Percentiles rank a stretch among this genome's conserved stretches.
Evolutionary conservation across 2,888 invertebrate species (phyloP).

Genomic region (Erebia ligea): DNA sequence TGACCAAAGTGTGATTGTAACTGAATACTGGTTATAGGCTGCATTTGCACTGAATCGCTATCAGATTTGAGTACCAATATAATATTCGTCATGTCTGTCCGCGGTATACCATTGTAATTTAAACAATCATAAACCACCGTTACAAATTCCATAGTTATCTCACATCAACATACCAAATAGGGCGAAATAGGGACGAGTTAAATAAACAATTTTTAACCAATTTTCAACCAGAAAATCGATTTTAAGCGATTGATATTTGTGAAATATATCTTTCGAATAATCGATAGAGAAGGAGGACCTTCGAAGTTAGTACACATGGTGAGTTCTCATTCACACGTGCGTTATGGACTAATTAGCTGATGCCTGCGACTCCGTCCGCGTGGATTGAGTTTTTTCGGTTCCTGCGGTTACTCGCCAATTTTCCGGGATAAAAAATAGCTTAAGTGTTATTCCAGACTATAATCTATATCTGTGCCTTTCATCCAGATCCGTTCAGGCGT

Average conservation of each 20-base stretch:
- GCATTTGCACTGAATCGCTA: slow-evolving; percentile 1
- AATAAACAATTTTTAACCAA: background rate
- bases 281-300: background rate
- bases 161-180: slow-evolving; percentile 28
- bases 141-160: slow-evolving; percentile 26
- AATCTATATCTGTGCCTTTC: too few species aligned
- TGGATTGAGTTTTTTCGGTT: too few species aligned
- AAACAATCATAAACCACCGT: slow-evolving; percentile 27
- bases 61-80: slow-evolving; percentile 6
- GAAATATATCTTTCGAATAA: background rate
- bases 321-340: too few species aligned
- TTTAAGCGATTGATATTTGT: too few species aligned
- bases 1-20: background rate
- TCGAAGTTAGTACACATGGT: too few species aligned
- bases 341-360: too few species aligned
- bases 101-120: slow-evolving; percentile 8
- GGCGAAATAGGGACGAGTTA: background rate
- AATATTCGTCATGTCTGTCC: slow-evolving; percentile 18
- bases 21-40: background rate
- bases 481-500: too few species aligned
- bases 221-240: too few species aligned
- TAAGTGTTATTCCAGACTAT: too few species aligned
- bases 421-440: too few species aligned
- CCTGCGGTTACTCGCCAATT: too few species aligned
- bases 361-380: too few species aligned